Base-by-base conservation (phyloP, 2,888 invertebrate genomes). In the Nezara viridula region DNA sequence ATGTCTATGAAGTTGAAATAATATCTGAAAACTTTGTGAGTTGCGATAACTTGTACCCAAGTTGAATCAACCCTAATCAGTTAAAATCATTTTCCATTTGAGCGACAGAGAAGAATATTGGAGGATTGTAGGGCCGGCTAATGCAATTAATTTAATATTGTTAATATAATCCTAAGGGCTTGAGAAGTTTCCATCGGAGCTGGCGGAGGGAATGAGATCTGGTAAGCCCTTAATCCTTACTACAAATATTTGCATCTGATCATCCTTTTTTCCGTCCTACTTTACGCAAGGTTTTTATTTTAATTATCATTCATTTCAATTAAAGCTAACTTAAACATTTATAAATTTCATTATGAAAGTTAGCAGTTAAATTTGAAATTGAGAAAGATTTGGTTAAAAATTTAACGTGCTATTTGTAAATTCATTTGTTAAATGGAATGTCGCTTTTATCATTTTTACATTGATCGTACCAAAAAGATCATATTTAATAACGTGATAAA, bases 111-210 rank as follows among this genome's bases (percentile, higher is more conserved):
- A 66, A 66, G 66, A 66, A 66, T 66, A 27, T 32, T 32, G 32
- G 32, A 55, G 12, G 55, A n/a, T n/a, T 16, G 55, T 9, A 60
- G 10, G 55, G 27, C 55, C 10, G 27, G 27, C 10, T 32, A 66
- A 66, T 14, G 66, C 27, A 66, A 66, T 66, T 66, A 66, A 66
- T 66, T 66, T 66, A 66, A 66, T 66, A 32, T 66, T 66, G 66
- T 66, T 66, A 66, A 32, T 32, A 66, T 27, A 16, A 27, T 66
- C 66, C 27, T 32, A 16, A 66, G 32, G 32, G 66, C 55, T 60
- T 60, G 55, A 60, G 55, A 60, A 60, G 55, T 60, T 60, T 27
- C 55, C n/a, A 27, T n/a, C n/a, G 12, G 27, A 10, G 55, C 9
- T 12, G 55, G 55, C 10, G 12, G 66, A 12, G 27, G 32, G 16